A percentile compares a stretch with the other conserved stretches of the same genome.
phyloP scores from a whole-genome alignment of 1,140 invertebrate species.

The Panagrolaimus sp. region DNA sequence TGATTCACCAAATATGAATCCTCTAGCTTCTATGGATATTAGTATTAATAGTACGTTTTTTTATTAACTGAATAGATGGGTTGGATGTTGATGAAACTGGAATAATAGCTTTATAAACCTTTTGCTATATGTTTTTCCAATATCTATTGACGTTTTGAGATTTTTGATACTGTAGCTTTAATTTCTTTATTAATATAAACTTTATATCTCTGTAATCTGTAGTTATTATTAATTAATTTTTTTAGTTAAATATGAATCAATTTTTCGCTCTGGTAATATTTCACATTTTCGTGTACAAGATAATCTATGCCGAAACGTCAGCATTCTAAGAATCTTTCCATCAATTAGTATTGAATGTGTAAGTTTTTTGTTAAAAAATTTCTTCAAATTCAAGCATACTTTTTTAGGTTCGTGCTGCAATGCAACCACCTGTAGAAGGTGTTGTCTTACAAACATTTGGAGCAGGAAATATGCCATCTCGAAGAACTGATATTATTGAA shows the following conservation, averaged over 20 bases:
- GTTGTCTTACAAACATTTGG: conserved; percentile 84
- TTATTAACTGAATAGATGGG: background rate
- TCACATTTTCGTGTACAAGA: conserved; percentile 73
- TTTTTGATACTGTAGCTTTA: too few relatives aligned
- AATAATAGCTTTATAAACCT: background rate
- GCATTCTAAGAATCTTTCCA: conserved; percentile 78
- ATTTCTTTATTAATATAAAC: too few relatives aligned
- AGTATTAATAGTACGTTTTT: conserved; percentile 58
- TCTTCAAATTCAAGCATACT: too few relatives aligned
- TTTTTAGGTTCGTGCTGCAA: background rate
- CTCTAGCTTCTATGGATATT: conserved; percentile 75
- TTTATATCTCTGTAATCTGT: too few relatives aligned
- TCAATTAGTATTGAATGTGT: conserved; percentile 76
- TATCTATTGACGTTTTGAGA: too few relatives aligned
- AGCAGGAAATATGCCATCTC: conserved; percentile 79
- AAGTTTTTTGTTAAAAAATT: too few relatives aligned
- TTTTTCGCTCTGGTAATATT: conserved; percentile 69
- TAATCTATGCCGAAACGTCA: conserved; percentile 76
- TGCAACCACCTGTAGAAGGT: conserved; percentile 62
- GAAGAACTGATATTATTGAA: conserved; percentile 73
- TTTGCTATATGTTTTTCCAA: too few relatives aligned
- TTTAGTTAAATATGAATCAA: conserved; percentile 72
- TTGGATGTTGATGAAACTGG: background rate
- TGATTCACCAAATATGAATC: conserved; percentile 76
- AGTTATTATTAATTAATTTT: conserved; percentile 36